Base-by-base conservation (phyloP, 2,888 invertebrate genomes). In the Catocala fraxini region DNA sequence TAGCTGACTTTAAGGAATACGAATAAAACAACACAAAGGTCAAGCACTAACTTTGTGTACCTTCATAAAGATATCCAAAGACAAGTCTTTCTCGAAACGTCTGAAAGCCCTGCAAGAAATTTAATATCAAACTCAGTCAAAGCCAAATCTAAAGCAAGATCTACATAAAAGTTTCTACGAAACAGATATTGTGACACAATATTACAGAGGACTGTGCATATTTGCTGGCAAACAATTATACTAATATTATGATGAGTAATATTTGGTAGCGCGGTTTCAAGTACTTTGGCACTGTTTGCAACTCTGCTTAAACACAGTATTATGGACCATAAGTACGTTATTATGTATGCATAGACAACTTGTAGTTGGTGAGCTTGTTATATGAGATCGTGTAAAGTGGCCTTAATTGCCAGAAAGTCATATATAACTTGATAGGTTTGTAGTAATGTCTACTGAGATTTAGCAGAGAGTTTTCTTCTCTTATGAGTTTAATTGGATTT, bases 231-330 rank as follows among this genome's bases (percentile, higher is more conserved):
- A 51, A 51, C 51, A 51, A 49, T 49, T 25, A 49, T 15, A 49
- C 48, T 49, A 51, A 51, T 51, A 48, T 47, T 48, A 48, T 48
- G 48, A 34, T 11, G 48, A 48, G 48, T 15, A 48, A 48, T 48
- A 51, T 51, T 51, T 51, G 35, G 51, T 51, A 34, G 12, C 13
- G 51, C 35, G 51, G 35, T 51, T 51, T 33, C 48, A 49, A 51
- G 35, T 51, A 51, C 51, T 51, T 51, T 51, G 51, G 51, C 35
- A 51, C 51, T 35, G 51, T 51, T 51, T 39, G 51, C 51, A 51
- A 51, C 51, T 35, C 12, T 35, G 51, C 35, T 51, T 51, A 51
- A 51, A 51, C 34, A 51, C 51, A 6, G 51, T 35, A 51, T 51
- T 35, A 51, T 35, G 51, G 51, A 35, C 13, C 51, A 51, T 35